Evolutionary conservation across 1,140 invertebrate species (phyloP).

Genomic region (Halictus rubicundus): DNA sequence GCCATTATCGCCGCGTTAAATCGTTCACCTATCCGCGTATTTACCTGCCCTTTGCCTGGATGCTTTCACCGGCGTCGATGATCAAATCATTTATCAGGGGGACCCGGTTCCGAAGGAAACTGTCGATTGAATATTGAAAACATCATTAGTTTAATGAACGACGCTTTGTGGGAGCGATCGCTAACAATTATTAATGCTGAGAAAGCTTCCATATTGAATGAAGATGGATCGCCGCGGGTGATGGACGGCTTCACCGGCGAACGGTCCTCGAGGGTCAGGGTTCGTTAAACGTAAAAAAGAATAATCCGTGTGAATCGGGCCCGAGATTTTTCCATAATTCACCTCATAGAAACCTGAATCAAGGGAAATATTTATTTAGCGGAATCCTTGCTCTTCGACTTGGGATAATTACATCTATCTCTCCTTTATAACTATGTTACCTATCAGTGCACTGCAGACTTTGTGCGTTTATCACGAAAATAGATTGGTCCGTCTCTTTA

Average conservation of each 20-base stretch:
- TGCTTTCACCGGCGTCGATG: slow-evolving; percentile 29
- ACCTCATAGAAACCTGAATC: too few relatives aligned
- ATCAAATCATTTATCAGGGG: slow-evolving; percentile 14
- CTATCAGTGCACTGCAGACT: too few relatives aligned
- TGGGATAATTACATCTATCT: too few relatives aligned
- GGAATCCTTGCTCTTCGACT: too few relatives aligned
- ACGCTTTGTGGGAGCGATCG: neutral
- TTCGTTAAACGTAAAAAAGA: neutral
- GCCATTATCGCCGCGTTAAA: slow-evolving; percentile 17
- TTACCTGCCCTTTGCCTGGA: slow-evolving; percentile 23
- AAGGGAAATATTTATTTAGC: too few relatives aligned
- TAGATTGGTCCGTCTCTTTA: too few relatives aligned
- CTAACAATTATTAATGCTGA: neutral
- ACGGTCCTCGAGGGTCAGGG: neutral
- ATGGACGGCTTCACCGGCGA: too few relatives aligned
- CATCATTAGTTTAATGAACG: neutral
- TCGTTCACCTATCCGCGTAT: slow-evolving; percentile 26
- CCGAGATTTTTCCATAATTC: too few relatives aligned
- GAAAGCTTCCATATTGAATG: neutral
- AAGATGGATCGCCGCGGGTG: neutral
- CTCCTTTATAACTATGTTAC: too few relatives aligned
- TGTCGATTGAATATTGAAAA: neutral
- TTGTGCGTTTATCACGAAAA: too few relatives aligned
- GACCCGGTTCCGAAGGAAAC: slow-evolving; percentile 4
- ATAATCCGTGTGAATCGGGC: neutral